phyloP scores from a whole-genome alignment of 2,113 vertebrate genomes.

The Poecile atricapillus region DNA sequence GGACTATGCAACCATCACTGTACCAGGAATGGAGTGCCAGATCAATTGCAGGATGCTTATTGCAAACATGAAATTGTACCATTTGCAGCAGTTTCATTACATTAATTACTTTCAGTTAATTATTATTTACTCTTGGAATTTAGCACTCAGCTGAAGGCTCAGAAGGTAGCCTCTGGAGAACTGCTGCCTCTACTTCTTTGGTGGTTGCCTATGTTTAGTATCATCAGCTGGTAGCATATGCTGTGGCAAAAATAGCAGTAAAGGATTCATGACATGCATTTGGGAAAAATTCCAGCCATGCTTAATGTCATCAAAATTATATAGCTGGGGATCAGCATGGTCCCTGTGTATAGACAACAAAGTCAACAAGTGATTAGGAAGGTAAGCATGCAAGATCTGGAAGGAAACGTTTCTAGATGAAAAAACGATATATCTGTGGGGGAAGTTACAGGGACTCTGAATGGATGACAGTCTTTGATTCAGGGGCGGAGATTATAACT shows the following conservation, averaged over 20 bases:
- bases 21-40: not conserved
- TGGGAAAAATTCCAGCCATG: not conserved
- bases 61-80: not conserved
- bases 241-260: not conserved
- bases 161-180: not conserved
- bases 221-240: not conserved
- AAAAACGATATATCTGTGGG: not conserved
- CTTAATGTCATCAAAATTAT: not conserved
- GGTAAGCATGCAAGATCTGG: not conserved
- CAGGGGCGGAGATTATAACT: not conserved
- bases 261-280: not conserved
- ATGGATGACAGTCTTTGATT: not conserved
- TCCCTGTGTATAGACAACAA: not conserved
- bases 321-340: not conserved
- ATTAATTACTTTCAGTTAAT: not conserved
- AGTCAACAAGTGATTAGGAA: not conserved
- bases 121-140: constrained; percentile 9
- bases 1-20: not conserved
- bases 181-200: not conserved
- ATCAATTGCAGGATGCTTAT: not conserved
- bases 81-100: not conserved
- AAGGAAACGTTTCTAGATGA: not conserved
- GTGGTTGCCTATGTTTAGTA: not conserved
- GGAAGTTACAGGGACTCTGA: not conserved
- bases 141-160: not conserved